A percentile compares a stretch with the other conserved stretches of the same genome.
Conservation (phyloP, 2,888 invertebrate genomes). For the Idaea straminata region DNA sequence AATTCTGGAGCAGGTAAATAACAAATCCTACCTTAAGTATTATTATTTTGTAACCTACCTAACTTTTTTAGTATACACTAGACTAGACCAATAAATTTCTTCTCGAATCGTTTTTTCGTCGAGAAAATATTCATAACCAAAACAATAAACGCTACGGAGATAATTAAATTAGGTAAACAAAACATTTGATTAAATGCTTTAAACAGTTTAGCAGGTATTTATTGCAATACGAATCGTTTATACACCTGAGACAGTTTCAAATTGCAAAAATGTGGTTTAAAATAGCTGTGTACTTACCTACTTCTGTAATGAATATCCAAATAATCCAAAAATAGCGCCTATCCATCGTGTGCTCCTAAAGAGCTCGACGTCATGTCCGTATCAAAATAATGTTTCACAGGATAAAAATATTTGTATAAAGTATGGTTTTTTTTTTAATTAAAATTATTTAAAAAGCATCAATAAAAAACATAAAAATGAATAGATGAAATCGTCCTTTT, state of each 20-base stretch:
- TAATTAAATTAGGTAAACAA: too few species aligned
- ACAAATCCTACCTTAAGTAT: too few species aligned
- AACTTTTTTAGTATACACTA: too few species aligned
- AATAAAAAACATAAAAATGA: background rate
- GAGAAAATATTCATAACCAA: too few species aligned
- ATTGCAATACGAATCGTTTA: background rate
- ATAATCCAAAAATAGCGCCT: slow-evolving; percentile 77
- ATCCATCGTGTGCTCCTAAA: slow-evolving; percentile 36
- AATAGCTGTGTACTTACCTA: slow-evolving; percentile 61
- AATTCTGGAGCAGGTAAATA: too few species aligned
- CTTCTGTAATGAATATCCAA: slow-evolving; percentile 55
- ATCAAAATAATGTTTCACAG: slow-evolving; percentile 45
- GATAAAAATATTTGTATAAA: slow-evolving; percentile 7
- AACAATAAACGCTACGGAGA: too few species aligned
- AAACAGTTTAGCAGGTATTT: slow-evolving; percentile 13
- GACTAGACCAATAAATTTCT: too few species aligned
- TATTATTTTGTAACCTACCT: too few species aligned
- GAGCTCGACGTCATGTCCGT: slow-evolving; percentile 59
- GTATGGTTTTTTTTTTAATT: background rate
- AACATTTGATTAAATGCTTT: too few species aligned
- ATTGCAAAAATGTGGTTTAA: slow-evolving; percentile 75
- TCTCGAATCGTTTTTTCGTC: too few species aligned
- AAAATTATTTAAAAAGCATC: background rate
- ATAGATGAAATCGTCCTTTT: background rate
- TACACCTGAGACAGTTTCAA: slow-evolving; percentile 66